phyloP scores from a whole-genome alignment of 2,113 vertebrate genomes.

The Brachyhypopomus gauderio region DNA sequence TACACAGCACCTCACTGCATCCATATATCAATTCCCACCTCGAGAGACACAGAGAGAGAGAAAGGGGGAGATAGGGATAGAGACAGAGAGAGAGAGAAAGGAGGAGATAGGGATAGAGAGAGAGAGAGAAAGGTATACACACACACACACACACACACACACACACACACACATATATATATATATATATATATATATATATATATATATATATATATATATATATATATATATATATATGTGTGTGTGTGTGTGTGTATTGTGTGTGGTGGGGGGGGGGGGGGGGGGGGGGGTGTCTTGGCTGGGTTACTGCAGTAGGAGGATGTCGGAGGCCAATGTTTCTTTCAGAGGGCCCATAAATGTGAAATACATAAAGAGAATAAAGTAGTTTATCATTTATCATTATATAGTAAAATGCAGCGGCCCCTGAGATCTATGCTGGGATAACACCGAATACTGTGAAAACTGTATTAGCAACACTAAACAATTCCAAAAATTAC shows the following conservation, averaged over 20 bases:
- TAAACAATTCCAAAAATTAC: neutral
- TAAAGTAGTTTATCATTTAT: neutral
- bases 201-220: no score
- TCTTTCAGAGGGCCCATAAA: neutral
- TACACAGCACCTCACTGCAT: conserved; percentile 42
- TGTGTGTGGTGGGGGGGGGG: no score
- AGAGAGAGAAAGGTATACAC: no score
- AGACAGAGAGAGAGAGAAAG: neutral
- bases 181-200: no score
- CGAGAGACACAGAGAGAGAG: neutral
- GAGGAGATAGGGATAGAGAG: no score
- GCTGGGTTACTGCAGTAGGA: neutral
- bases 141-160: no score
- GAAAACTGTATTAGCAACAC: neutral
- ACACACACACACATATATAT: no score
- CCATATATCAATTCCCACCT: conserved; percentile 9
- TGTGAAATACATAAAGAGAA: neutral
- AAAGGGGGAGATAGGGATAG: neutral
- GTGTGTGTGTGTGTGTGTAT: no score
- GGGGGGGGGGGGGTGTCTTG: neutral
- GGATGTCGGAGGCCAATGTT: neutral
- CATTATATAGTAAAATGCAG: neutral
- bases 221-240: no score
- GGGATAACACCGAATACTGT: neutral
- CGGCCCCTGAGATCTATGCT: neutral